Evolutionary conservation across 2,113 vertebrate species (phyloP).

Genomic region (Ascaphus truei): DNA sequence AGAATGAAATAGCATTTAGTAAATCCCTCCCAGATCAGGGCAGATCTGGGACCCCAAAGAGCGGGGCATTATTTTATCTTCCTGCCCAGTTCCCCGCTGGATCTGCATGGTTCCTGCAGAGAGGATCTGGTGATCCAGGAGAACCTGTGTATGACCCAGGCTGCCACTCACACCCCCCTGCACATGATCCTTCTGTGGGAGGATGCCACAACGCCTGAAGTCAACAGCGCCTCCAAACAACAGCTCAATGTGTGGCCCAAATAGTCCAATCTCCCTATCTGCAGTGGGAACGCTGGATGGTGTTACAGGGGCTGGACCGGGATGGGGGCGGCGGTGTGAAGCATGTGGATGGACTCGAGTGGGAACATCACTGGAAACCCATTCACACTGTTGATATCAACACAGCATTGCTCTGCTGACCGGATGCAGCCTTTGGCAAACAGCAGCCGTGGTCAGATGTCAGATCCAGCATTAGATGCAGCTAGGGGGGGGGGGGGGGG

Average conservation of each 20-base stretch:
- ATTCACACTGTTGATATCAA: not conserved
- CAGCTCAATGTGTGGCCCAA: too few species aligned
- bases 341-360: not conserved
- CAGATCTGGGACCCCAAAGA: not conserved
- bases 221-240: too few species aligned
- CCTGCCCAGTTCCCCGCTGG: too few species aligned
- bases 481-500: not conserved
- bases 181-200: too few species aligned
- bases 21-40: slow-evolving; percentile 1
- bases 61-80: too few species aligned
- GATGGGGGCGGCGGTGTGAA: not conserved
- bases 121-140: too few species aligned
- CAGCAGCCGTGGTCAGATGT: not conserved
- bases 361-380: not conserved
- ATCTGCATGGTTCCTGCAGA: too few species aligned
- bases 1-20: not conserved
- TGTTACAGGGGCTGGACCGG: not conserved
- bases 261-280: not conserved
- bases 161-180: too few species aligned
- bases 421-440: too few species aligned
- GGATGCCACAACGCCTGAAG: too few species aligned
- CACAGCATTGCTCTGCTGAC: not conserved
- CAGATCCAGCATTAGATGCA: not conserved
- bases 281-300: not conserved
- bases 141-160: too few species aligned